phyloP scores from a whole-genome alignment of 2,888 invertebrate genomes.

The Meliscaeva auricollis region DNA sequence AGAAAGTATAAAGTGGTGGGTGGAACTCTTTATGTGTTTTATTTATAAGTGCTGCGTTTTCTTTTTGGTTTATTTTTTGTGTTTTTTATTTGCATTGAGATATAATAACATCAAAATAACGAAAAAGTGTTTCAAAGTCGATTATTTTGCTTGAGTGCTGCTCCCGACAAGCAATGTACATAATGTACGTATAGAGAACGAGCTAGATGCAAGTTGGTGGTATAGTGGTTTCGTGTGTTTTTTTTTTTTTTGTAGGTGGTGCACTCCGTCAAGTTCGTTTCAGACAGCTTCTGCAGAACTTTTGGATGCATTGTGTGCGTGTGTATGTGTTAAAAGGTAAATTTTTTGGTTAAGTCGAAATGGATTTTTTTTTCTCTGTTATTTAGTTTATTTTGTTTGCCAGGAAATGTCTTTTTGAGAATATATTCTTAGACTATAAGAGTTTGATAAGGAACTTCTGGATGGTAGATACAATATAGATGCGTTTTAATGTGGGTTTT shows the following conservation, averaged over 20 bases:
- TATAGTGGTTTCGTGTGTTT: conserved; percentile 20
- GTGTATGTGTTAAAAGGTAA: conserved; percentile 3
- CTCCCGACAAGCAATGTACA: conserved; percentile 17
- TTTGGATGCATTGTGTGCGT: conserved; percentile 45
- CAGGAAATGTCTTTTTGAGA: conserved; percentile 42
- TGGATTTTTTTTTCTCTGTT: conserved; percentile 6
- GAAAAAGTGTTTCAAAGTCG: conserved; percentile 68
- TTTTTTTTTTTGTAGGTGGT: conserved; percentile 37
- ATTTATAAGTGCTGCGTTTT: conserved; percentile 58
- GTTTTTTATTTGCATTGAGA: conserved; percentile 61
- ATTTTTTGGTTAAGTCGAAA: conserved; percentile 24
- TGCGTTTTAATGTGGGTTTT: background rate
- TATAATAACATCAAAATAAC: conserved; percentile 66
- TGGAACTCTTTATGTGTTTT: conserved; percentile 28
- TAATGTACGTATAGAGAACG: background rate
- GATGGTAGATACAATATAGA: background rate
- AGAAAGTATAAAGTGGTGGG: conserved; percentile 26
- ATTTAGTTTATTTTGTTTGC: conserved; percentile 32
- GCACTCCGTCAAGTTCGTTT: conserved; percentile 21
- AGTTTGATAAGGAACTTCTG: conserved; percentile 6
- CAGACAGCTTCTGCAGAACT: conserved; percentile 44
- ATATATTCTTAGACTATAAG: conserved; percentile 41
- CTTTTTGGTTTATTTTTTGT: conserved; percentile 27
- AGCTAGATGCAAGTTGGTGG: conserved; percentile 13
- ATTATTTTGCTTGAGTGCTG: conserved; percentile 72